Percentiles rank a stretch among this genome's conserved stretches.
phyloP scores from a whole-genome alignment of 2,888 invertebrate species.

The Mythimna loreyi region DNA sequence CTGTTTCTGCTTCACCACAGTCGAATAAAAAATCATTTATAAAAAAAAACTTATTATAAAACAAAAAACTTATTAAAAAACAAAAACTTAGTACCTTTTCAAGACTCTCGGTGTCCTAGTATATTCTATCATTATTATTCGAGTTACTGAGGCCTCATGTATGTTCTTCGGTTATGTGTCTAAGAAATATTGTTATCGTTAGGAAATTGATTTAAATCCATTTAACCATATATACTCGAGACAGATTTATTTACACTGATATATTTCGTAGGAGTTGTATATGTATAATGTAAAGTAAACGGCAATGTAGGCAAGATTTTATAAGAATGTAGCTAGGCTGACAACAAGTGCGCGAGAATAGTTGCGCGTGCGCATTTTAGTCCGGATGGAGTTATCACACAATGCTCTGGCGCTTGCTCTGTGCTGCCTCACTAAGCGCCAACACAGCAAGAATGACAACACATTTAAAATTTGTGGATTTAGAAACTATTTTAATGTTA shows the following conservation, averaged over 20 bases:
- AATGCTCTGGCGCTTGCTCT: constrained; percentile 1
- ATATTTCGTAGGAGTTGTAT: constrained; percentile 21
- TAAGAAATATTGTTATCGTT: constrained; percentile 16
- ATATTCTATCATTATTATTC: constrained; percentile 30
- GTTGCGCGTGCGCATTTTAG: not conserved
- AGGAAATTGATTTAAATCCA: constrained; percentile 12
- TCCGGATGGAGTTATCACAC: not conserved
- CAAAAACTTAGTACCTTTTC: not conserved
- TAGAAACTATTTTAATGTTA: not conserved
- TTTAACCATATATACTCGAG: constrained; percentile 14
- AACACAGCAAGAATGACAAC: not conserved
- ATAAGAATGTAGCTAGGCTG: constrained; percentile 9
- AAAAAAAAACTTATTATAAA: too few relatives aligned
- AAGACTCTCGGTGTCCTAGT: constrained; percentile 29
- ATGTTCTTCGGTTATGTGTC: constrained; percentile 24
- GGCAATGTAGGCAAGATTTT: constrained; percentile 13
- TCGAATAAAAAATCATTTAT: not conserved
- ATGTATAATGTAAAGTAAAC: constrained; percentile 4
- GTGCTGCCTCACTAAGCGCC: constrained; percentile 33
- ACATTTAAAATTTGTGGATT: constrained; percentile 11
- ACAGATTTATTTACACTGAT: constrained; percentile 29
- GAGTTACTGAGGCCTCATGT: constrained; percentile 39
- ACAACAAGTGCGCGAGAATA: not conserved
- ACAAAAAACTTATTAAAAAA: not conserved
- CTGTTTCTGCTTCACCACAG: constrained; percentile 6